A percentile compares a stretch with the other conserved stretches of the same genome.
Evolutionary conservation across 2,888 invertebrate species (phyloP).

Genomic region (Erebia palarica): DNA sequence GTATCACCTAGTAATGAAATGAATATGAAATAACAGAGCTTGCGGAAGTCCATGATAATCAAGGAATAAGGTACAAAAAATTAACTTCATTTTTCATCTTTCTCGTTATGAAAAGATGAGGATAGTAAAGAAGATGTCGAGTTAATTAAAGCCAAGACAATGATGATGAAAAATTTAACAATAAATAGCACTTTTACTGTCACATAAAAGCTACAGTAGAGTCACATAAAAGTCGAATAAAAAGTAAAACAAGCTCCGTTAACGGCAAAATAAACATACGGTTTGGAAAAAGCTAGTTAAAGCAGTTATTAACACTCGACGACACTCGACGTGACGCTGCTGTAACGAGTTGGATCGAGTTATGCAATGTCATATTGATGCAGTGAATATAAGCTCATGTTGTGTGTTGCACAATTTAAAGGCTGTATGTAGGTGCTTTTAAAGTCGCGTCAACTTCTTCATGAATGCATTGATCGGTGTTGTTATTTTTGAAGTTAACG

Average conservation of each 20-base stretch:
- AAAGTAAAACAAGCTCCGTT: background rate
- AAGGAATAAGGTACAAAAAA: too few relatives aligned
- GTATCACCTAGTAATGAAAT: too few relatives aligned
- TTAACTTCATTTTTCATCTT: too few relatives aligned
- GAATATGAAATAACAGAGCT: too few relatives aligned
- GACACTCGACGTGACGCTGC: constrained; percentile 1
- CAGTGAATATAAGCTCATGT: background rate
- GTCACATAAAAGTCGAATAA: background rate
- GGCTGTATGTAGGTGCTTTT: background rate
- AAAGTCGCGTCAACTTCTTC: background rate
- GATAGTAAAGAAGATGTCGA: too few relatives aligned
- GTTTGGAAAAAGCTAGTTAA: constrained; percentile 15
- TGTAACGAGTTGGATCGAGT: constrained; percentile 7
- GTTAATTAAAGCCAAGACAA: too few relatives aligned
- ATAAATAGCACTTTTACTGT: too few relatives aligned
- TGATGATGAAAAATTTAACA: too few relatives aligned
- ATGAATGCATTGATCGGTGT: background rate
- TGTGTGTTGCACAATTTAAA: background rate
- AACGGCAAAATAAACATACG: constrained; percentile 12
- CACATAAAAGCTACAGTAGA: too few relatives aligned
- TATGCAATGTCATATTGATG: constrained; percentile 8
- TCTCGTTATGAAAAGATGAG: too few relatives aligned
- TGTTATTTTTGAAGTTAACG: background rate
- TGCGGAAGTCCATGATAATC: too few relatives aligned
- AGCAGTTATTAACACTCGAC: constrained; percentile 17